Evolutionary conservation across 2,888 invertebrate genomes (phyloP).

Genomic region (Spisula solida): DNA sequence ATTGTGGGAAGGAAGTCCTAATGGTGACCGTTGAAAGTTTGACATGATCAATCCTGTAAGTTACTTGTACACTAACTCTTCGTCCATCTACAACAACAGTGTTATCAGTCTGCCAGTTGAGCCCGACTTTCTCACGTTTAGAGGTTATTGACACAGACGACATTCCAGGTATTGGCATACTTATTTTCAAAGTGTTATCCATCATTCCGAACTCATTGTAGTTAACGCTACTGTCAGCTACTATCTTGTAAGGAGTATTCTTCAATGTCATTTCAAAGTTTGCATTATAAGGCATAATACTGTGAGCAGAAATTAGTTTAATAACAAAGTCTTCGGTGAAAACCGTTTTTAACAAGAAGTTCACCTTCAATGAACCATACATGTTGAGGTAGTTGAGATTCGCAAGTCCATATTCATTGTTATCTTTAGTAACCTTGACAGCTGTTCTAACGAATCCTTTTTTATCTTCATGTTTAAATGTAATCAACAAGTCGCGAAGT

Average conservation of each 20-base stretch:
- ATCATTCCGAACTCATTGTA: conserved; percentile 65
- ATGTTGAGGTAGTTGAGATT: conserved; percentile 62
- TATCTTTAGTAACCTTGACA: conserved; percentile 67
- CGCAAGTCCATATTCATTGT: conserved; percentile 62
- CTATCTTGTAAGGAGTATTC: conserved; percentile 64
- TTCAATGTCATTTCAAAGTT: conserved; percentile 69
- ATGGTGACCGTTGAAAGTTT: conserved; percentile 72
- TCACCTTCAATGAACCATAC: conserved; percentile 57
- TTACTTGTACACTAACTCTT: conserved; percentile 67
- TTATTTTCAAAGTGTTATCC: conserved; percentile 70
- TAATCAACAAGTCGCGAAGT: conserved; percentile 59
- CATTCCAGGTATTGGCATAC: conserved; percentile 70
- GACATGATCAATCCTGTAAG: conserved; percentile 69
- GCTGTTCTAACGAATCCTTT: conserved; percentile 62
- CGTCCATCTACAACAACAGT: conserved; percentile 69
- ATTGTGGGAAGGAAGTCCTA: conserved; percentile 76
- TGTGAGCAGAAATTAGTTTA: conserved; percentile 65
- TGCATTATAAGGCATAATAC: conserved; percentile 70
- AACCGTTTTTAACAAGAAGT: conserved; percentile 55
- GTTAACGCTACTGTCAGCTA: conserved; percentile 54
- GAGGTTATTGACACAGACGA: conserved; percentile 55
- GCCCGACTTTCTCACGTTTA: conserved; percentile 69
- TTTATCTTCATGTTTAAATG: conserved; percentile 71
- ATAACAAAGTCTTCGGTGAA: conserved; percentile 69
- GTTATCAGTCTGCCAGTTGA: conserved; percentile 70